Evolutionary conservation across 2,797 vertebrate species (phyloP).

Genomic region (Epinephelus awoara): DNA sequence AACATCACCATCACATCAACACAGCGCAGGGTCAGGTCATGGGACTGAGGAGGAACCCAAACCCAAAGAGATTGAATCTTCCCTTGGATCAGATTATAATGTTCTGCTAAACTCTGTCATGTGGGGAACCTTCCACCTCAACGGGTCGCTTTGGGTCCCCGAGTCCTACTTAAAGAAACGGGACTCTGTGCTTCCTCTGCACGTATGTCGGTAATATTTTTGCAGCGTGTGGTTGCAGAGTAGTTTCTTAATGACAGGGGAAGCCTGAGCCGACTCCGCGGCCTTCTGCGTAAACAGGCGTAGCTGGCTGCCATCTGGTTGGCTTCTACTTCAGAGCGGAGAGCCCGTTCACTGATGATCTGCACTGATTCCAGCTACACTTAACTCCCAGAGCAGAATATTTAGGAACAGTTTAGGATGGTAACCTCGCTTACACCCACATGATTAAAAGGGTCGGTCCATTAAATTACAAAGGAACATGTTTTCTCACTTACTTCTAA

Average conservation of each 20-base stretch:
- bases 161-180: slow-evolving; percentile 19
- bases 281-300: slow-evolving; percentile 69
- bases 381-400: slow-evolving; percentile 6
- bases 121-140: slow-evolving; percentile 45
- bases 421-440: not conserved
- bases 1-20: slow-evolving; percentile 3
- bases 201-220: slow-evolving; percentile 60
- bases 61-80: slow-evolving; percentile 20
- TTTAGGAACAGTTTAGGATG: not conserved
- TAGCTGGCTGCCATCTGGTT: slow-evolving; percentile 75
- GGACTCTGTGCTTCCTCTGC: slow-evolving; percentile 34
- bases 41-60: slow-evolving; percentile 34
- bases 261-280: slow-evolving; percentile 45
- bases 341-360: slow-evolving; percentile 30
- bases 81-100: slow-evolving; percentile 35
- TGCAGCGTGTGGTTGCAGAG: slow-evolving; percentile 64
- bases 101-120: slow-evolving; percentile 32
- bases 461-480: not conserved
- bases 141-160: slow-evolving; percentile 23
- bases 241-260: slow-evolving; percentile 77
- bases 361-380: slow-evolving; percentile 44
- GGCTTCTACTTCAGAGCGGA: slow-evolving; percentile 65
- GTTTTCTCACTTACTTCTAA: not conserved
- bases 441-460: slow-evolving; percentile 4
- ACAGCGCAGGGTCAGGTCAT: slow-evolving; percentile 17